These are phyloP conservation scores for Drosophila maculinotata DNA, from an alignment of 2,888 invertebrate genomes.

Conservation along the genomic window DNA sequence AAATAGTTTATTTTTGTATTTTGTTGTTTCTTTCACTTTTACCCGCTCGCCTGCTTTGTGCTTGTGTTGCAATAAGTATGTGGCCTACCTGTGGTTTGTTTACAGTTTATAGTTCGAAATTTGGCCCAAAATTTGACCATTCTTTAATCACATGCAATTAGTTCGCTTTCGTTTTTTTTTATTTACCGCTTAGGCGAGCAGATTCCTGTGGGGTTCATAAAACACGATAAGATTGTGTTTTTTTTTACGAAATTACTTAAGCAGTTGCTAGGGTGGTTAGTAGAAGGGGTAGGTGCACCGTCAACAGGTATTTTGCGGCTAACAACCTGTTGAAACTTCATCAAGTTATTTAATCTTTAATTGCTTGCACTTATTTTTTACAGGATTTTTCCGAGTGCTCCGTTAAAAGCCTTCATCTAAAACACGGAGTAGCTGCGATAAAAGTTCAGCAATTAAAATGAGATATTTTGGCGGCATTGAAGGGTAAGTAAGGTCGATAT, in stretches of 20 bases:
- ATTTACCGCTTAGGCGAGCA: conserved; percentile 27
- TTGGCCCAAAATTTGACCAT: conserved; percentile 25
- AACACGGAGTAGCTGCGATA: conserved; percentile 9
- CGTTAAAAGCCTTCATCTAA: conserved; percentile 2
- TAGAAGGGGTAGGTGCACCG: not conserved
- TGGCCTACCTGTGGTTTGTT: conserved; percentile 6
- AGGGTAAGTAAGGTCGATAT: conserved; percentile 74
- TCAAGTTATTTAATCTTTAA: conserved; percentile 27
- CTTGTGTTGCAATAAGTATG: conserved; percentile 13
- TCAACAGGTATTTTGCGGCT: conserved; percentile 16
- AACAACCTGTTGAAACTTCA: conserved; percentile 26
- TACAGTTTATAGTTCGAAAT: conserved; percentile 8
- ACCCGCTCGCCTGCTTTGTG: conserved; percentile 27
- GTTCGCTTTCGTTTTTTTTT: conserved; percentile 23
- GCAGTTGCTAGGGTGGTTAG: too few species aligned
- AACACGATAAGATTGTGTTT: conserved; percentile 55
- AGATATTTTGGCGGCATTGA: conserved; percentile 82
- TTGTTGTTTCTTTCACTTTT: conserved; percentile 20
- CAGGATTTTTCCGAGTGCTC: conserved; percentile 35
- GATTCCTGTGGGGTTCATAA: conserved; percentile 20
- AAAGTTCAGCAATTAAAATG: conserved; percentile 58
- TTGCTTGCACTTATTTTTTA: conserved; percentile 24
- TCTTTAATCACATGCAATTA: conserved; percentile 48
- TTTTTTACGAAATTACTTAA: not conserved
- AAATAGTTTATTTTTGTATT: conserved; percentile 8